Conservation (phyloP, 2,113 vertebrate species). For the Nothobranchius furzeri region DNA sequence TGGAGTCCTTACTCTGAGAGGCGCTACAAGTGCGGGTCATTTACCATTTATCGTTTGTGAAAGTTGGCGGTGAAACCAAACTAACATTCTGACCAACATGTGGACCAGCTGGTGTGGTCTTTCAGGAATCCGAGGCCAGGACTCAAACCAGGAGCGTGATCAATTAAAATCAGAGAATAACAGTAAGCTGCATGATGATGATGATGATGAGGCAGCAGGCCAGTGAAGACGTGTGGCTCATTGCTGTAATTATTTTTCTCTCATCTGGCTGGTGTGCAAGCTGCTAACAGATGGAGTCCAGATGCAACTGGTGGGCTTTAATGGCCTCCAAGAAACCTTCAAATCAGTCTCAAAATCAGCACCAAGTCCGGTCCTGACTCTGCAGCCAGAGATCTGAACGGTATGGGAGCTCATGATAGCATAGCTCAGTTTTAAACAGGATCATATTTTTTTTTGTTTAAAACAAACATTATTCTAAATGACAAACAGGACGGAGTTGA, state of each 20-base stretch:
- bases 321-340: constrained; percentile 53
- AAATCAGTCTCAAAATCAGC: constrained; percentile 47
- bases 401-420: constrained; percentile 3
- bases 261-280: constrained; percentile 41
- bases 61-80: too few species aligned
- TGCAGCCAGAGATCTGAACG: background rate
- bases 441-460: too few species aligned
- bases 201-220: constrained; percentile 5
- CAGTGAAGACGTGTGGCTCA: constrained; percentile 28
- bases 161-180: constrained; percentile 45
- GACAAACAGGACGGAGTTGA: background rate
- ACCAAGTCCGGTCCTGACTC: constrained; percentile 7
- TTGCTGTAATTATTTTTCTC: constrained; percentile 33
- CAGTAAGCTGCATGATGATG: constrained; percentile 18
- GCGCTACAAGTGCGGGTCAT: too few species aligned
- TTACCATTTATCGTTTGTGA: too few species aligned
- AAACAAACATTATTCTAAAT: too few species aligned
- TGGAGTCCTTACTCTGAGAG: too few species aligned
- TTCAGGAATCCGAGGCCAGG: background rate
- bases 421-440: background rate
- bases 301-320: constrained; percentile 63
- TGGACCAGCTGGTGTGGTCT: too few species aligned
- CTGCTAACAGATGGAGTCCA: constrained; percentile 71
- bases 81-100: too few species aligned
- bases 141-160: constrained; percentile 35